Percentiles rank a stretch among this genome's conserved stretches.
Evolutionary conservation across 2,888 invertebrate species (phyloP).

Genomic region (Leptogaster cylindrica): DNA sequence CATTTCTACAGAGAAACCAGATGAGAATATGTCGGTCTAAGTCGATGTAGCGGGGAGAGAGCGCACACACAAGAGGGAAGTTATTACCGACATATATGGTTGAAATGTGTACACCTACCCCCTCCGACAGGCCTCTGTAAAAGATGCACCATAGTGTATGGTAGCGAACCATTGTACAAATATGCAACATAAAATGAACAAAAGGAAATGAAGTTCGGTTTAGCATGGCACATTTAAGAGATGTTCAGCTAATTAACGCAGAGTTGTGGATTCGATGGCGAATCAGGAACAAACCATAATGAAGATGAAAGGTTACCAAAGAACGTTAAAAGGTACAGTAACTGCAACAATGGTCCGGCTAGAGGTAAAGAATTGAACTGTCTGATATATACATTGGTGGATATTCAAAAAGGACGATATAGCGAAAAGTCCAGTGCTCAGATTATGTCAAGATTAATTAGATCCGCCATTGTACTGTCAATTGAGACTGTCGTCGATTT

Average conservation of each 20-base stretch:
- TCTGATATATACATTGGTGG: slow-evolving; percentile 22
- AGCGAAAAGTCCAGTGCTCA: slow-evolving; percentile 53
- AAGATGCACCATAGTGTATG: slow-evolving; percentile 13
- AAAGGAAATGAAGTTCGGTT: not conserved
- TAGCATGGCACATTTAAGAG: slow-evolving; percentile 39
- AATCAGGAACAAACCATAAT: slow-evolving; percentile 26
- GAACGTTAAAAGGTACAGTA: slow-evolving; percentile 20
- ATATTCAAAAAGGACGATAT: slow-evolving; percentile 18
- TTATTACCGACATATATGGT: slow-evolving; percentile 29
- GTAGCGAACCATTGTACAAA: slow-evolving; percentile 27
- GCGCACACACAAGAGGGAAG: slow-evolving; percentile 17
- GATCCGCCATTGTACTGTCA: slow-evolving; percentile 61
- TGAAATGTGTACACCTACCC: slow-evolving; percentile 26
- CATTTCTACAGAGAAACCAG: slow-evolving; percentile 28
- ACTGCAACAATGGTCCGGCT: slow-evolving; percentile 16
- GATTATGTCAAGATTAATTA: slow-evolving; percentile 62
- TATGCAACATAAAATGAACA: slow-evolving; percentile 15
- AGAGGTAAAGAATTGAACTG: slow-evolving; percentile 15
- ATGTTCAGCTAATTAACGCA: slow-evolving; percentile 40
- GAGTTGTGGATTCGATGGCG: slow-evolving; percentile 21
- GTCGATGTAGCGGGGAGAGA: not conserved
- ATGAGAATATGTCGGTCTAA: slow-evolving; percentile 26
- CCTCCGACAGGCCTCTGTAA: slow-evolving; percentile 19
- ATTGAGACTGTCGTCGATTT: slow-evolving; percentile 53
- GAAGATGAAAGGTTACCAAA: slow-evolving; percentile 36